Evolutionary conservation across 2,797 vertebrate species (phyloP), one percentile per base, ranked within the genome.

Genomic region (Eulemur rubriventer): DNA sequence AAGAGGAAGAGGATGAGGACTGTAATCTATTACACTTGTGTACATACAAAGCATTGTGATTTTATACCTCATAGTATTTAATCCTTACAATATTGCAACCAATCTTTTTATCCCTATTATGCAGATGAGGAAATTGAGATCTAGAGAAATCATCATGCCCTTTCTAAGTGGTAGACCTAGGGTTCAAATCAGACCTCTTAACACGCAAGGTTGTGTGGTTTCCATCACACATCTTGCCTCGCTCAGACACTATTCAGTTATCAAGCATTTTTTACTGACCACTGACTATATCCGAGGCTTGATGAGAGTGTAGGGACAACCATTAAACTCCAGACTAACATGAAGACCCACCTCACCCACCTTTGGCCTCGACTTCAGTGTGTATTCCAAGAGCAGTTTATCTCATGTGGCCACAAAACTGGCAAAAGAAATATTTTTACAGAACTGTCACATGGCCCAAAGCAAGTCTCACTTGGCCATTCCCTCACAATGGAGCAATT

Each of bases 381-480:
- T 61, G 20, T 65, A 43, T 73, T 79, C 57, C 90, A 92, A 50
- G 0, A 79, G 52, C 43, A 89, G 9, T 81, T 84, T 81, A 83
- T 89, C 84, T 91, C 69, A 59, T 30, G 22, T 41, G n/a, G 65
- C 70, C 28, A 63, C 91, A 91, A 89, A 97, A 80, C 72, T 90
- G 67, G 89, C 17, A 38, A 79, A 70, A 94, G 35, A 95, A 94
- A 85, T 78, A 43, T 33, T 93, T 84, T 86, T 61, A 48, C 76
- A 72, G 88, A 70, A 92, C 8, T 18, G 6, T 87, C 93, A 84
- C 35, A 52, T 79, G 94, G 82, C 79, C 88, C 55, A 26, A 70
- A 96, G 41, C 50, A 59, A 88, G 67, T 94, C 89, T 93, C 57
- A 6, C 67, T 35, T 69, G 63, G 63, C 41, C 65, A 61, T 70